Evolutionary conservation across 37 sponge, comb jelly and placozoan species (phyloP).

Genomic region (Aplysina aerophoba): DNA sequence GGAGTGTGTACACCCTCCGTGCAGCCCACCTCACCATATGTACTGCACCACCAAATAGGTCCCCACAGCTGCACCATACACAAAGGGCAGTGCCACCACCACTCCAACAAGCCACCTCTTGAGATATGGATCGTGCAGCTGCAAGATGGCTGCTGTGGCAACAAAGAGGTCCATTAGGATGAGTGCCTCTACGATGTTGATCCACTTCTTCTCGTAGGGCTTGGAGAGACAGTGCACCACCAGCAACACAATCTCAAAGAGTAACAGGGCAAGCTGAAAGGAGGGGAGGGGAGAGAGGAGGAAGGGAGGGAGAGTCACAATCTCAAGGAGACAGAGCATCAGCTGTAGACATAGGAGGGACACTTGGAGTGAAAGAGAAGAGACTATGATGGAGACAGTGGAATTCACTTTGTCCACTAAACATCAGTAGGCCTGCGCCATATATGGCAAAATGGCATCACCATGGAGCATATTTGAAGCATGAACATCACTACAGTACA

Average conservation of each 20-base stretch:
- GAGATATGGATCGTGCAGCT: neutral
- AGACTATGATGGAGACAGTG: too few relatives aligned
- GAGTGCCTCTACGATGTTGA: neutral
- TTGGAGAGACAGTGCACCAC: constrained; percentile 4
- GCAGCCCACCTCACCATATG: neutral
- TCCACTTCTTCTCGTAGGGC: neutral
- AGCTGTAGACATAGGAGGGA: neutral
- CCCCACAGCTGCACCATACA: neutral
- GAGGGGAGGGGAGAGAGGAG: neutral
- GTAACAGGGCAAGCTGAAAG: neutral
- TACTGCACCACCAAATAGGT: neutral
- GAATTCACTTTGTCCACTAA: too few relatives aligned
- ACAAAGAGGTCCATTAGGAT: neutral
- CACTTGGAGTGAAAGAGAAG: too few relatives aligned
- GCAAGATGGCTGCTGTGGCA: neutral
- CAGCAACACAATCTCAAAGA: neutral
- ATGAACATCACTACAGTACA: too few relatives aligned
- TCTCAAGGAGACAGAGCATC: neutral
- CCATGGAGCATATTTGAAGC: too few relatives aligned
- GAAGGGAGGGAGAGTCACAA: neutral
- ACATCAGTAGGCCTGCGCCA: too few relatives aligned
- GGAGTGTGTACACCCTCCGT: too few relatives aligned
- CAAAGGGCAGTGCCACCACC: neutral
- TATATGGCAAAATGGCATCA: too few relatives aligned
- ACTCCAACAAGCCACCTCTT: neutral